Percentiles rank a stretch among this genome's conserved stretches.
phyloP scores from a whole-genome alignment of 2,797 vertebrate genomes.

The Acanthis flammea region DNA sequence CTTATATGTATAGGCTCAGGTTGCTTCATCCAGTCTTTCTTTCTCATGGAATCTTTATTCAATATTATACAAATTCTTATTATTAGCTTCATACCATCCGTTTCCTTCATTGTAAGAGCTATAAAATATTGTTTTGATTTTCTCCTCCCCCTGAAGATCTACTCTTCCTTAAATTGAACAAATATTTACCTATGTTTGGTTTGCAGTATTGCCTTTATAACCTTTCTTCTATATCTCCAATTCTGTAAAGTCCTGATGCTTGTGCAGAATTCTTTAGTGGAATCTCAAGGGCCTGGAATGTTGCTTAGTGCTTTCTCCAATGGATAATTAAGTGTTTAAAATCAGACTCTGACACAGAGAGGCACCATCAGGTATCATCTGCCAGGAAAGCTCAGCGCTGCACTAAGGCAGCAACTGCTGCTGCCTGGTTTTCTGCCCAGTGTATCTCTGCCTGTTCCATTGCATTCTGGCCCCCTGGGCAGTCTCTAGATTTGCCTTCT shows the following conservation, averaged over 20 bases:
- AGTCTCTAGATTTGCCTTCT: not conserved
- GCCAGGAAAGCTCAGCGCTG: not conserved
- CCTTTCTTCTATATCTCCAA: not conserved
- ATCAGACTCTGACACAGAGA: not conserved
- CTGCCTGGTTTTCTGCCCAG: not conserved
- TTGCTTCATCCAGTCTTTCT: not conserved
- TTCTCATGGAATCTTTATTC: not conserved
- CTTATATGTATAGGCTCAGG: not conserved
- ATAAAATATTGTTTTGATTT: not conserved
- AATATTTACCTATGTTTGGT: not conserved
- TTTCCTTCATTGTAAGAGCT: not conserved
- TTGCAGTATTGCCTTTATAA: not conserved
- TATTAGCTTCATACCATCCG: not conserved
- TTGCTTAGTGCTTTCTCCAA: not conserved
- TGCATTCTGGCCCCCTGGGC: not conserved
- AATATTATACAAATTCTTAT: not conserved
- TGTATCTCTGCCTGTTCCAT: not conserved
- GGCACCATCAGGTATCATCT: not conserved
- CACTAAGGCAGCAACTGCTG: not conserved
- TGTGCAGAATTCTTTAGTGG: not conserved
- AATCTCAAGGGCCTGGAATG: not conserved
- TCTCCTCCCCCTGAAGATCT: accelerated
- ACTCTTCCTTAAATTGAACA: not conserved
- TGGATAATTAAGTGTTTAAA: not conserved
- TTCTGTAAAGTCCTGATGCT: not conserved